Conservation (phyloP, 2,113 vertebrate genomes). For the Pantherophis guttatus region DNA sequence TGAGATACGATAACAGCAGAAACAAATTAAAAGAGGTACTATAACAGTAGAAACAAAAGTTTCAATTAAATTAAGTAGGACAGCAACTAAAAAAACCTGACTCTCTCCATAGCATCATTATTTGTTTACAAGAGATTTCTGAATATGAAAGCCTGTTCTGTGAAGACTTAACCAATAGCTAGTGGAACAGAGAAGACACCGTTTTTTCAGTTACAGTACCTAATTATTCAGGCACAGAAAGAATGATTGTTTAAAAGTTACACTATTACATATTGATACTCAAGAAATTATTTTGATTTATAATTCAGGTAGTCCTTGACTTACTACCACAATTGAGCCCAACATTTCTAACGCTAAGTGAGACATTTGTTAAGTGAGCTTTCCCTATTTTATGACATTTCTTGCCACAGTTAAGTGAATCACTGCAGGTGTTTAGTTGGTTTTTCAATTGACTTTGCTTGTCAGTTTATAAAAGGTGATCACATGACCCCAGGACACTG, state of each 20-base stretch:
- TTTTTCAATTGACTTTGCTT: too few relatives aligned
- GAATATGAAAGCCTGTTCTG: not conserved
- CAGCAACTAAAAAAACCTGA: not conserved
- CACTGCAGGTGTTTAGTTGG: too few relatives aligned
- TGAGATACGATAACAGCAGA: not conserved
- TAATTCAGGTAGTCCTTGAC: not conserved
- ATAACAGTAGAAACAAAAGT: not conserved
- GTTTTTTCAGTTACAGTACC: not conserved
- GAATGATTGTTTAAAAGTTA: not conserved
- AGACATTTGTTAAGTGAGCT: too few relatives aligned
- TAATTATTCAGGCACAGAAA: not conserved
- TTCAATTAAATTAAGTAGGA: not conserved
- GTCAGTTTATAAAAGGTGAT: too few relatives aligned
- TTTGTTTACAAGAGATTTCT: not conserved
- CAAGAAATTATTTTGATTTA: not conserved
- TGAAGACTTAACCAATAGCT: not conserved
- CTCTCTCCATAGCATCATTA: not conserved
- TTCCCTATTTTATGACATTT: too few relatives aligned
- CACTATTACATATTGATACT: not conserved
- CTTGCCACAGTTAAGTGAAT: too few relatives aligned
- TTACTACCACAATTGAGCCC: too few relatives aligned
- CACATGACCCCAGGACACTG: too few relatives aligned
- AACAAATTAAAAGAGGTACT: not conserved
- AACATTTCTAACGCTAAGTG: too few relatives aligned
- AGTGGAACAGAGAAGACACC: not conserved